Evolutionary conservation across 2,888 invertebrate genomes (phyloP).

Genomic region (Xanthostigma xanthostigma): DNA sequence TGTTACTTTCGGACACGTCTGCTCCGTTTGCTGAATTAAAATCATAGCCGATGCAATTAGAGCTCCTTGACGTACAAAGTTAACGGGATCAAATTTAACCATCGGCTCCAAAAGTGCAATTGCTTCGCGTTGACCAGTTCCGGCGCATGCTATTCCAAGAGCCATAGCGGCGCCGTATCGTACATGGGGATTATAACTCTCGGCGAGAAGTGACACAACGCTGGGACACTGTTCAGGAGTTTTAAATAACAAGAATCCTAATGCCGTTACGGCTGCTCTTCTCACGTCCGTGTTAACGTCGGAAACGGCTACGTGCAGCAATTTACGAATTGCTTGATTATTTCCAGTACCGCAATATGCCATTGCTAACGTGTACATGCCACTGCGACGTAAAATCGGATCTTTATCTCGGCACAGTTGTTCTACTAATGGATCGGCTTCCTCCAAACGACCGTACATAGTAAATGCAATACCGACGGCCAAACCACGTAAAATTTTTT

Average conservation of each 20-base stretch:
- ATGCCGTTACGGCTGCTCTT: conserved; percentile 94
- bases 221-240: conserved; percentile 96
- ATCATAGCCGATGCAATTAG: conserved; percentile 96
- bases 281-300: conserved; percentile 99
- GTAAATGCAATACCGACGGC: conserved; percentile 93
- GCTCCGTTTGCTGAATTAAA: conserved; percentile 93
- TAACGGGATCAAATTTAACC: conserved; percentile 95
- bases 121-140: conserved; percentile 93
- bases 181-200: conserved; percentile 98
- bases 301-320: conserved; percentile 90
- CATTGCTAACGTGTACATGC: conserved; percentile 96
- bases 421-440: conserved; percentile 86
- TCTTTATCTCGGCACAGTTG: conserved; percentile 86
- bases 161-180: conserved; percentile 99
- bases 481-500: conserved; percentile 92
- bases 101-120: conserved; percentile 91
- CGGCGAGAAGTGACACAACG: conserved; percentile 90
- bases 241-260: conserved; percentile 91
- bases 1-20: conserved; percentile 84
- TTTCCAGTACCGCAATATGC: conserved; percentile 97
- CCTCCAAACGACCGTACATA: conserved; percentile 93
- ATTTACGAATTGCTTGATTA: conserved; percentile 86
- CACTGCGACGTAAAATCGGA: conserved; percentile 85
- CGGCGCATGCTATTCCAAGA: conserved; percentile 95
- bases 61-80: conserved; percentile 96